phyloP scores from a whole-genome alignment of 2,888 invertebrate genomes.

The Diarsia dahlii region DNA sequence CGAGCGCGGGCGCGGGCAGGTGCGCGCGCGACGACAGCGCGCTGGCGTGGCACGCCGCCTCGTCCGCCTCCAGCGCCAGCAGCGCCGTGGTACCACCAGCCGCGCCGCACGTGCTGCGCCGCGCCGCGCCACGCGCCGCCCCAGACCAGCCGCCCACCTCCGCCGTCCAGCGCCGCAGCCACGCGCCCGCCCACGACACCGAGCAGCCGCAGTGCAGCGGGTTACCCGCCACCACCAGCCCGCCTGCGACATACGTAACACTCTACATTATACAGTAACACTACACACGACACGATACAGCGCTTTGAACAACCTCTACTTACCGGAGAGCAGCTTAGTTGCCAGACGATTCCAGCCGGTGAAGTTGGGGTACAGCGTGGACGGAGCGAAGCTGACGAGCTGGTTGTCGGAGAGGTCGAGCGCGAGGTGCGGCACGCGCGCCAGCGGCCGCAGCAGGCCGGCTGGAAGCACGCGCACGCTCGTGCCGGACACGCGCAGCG shows the following conservation, averaged over 20 bases:
- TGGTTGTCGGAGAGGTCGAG: slow-evolving; percentile 95
- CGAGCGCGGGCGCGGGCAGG: slow-evolving; percentile 7
- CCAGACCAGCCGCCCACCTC: slow-evolving; percentile 93
- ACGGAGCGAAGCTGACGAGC: slow-evolving; percentile 93
- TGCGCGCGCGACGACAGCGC: slow-evolving; percentile 86
- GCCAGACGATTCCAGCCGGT: slow-evolving; percentile 95
- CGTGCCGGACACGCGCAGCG: slow-evolving; percentile 93
- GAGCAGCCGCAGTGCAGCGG: slow-evolving; percentile 96
- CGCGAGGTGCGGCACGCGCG: slow-evolving; percentile 93
- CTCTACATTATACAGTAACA: not conserved
- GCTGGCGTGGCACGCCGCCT: slow-evolving; percentile 94
- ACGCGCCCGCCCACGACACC: slow-evolving; percentile 95
- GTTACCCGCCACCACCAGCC: slow-evolving; percentile 94
- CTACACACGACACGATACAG: not conserved
- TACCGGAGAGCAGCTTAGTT: slow-evolving; percentile 94
- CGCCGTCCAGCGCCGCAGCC: slow-evolving; percentile 96
- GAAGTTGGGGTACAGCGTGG: slow-evolving; percentile 94
- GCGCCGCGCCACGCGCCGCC: slow-evolving; percentile 74
- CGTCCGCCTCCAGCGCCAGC: slow-evolving; percentile 93
- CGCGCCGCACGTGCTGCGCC: slow-evolving; percentile 74
- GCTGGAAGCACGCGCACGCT: slow-evolving; percentile 93
- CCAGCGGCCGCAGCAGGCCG: slow-evolving; percentile 93
- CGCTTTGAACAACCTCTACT: slow-evolving; percentile 62
- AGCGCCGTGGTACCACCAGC: slow-evolving; percentile 85
- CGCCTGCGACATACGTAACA: slow-evolving; percentile 89